These are phyloP conservation scores for Elaphurus davidianus DNA, from an alignment of 2,113 vertebrate genomes.

Conservation along the genomic window DNA sequence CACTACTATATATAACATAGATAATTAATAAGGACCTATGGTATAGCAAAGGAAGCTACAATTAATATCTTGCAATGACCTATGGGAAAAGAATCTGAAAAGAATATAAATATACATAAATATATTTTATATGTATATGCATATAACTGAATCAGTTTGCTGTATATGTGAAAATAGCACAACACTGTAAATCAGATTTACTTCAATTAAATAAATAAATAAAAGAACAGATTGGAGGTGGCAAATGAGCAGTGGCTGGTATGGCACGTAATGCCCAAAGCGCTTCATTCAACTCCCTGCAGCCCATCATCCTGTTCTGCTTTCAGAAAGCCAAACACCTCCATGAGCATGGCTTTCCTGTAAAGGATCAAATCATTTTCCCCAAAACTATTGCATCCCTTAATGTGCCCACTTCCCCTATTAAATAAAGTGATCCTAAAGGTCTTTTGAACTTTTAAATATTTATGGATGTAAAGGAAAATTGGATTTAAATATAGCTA, in stretches of 20 bases:
- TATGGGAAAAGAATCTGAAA: neutral
- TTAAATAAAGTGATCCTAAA: neutral
- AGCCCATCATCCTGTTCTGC: too few species aligned
- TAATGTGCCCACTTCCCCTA: neutral
- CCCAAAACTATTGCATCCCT: neutral
- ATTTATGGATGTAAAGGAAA: neutral
- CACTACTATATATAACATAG: neutral
- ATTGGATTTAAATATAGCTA: too few species aligned
- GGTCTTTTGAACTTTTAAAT: neutral
- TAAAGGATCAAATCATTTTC: too few species aligned
- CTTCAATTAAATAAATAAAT: neutral
- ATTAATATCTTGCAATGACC: neutral
- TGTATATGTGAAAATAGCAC: neutral
- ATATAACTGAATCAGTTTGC: neutral
- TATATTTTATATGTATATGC: neutral
- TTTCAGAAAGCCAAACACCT: neutral
- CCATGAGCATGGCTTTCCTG: accelerated
- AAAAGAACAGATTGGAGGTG: neutral
- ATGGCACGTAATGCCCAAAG: accelerated
- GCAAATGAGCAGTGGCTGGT: accelerated
- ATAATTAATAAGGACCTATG: neutral
- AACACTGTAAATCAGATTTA: neutral
- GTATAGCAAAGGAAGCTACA: neutral
- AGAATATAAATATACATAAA: neutral
- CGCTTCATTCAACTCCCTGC: accelerated